Conservation (phyloP, 2,888 invertebrate genomes). For the Iphiclides podalirius region DNA sequence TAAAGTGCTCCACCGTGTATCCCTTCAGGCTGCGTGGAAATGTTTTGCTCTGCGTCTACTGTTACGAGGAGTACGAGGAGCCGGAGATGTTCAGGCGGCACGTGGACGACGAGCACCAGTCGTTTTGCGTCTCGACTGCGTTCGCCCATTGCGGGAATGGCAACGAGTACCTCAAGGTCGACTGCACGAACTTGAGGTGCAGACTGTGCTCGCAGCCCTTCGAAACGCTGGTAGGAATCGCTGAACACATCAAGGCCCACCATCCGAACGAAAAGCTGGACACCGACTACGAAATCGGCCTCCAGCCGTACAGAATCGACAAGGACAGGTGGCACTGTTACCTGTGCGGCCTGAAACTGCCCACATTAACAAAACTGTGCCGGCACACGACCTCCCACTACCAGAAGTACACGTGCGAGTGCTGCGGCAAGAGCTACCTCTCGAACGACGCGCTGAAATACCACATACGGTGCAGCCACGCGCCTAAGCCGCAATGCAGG, state of each 20-base stretch:
- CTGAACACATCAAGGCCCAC: slow-evolving; percentile 45
- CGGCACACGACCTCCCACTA: slow-evolving; percentile 64
- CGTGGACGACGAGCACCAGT: slow-evolving; percentile 46
- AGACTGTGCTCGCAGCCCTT: slow-evolving; percentile 47
- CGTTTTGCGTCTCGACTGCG: slow-evolving; percentile 54
- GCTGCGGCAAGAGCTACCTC: slow-evolving; percentile 59
- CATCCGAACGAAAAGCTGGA: slow-evolving; percentile 47
- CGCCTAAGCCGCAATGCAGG: slow-evolving; percentile 48
- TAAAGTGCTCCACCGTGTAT: slow-evolving; percentile 62
- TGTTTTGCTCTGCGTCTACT: slow-evolving; percentile 62
- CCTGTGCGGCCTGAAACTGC: slow-evolving; percentile 51
- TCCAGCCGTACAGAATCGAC: slow-evolving; percentile 59
- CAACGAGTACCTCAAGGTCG: slow-evolving; percentile 61
- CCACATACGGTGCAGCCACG: slow-evolving; percentile 55
- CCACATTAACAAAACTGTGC: slow-evolving; percentile 51
- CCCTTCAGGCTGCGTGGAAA: slow-evolving; percentile 63
- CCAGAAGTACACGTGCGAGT: slow-evolving; percentile 57
- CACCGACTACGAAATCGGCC: slow-evolving; percentile 47
- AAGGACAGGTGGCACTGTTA: slow-evolving; percentile 54
- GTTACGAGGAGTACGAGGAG: slow-evolving; percentile 56
- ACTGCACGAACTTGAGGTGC: slow-evolving; percentile 54
- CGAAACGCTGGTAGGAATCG: slow-evolving; percentile 44
- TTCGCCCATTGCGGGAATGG: slow-evolving; percentile 53
- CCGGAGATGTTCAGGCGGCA: slow-evolving; percentile 54
- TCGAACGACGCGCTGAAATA: slow-evolving; percentile 56